Evolutionary conservation across 92 coral and sea anemone genomes (phyloP).

Genomic region (Epizoanthus illoricatus): DNA sequence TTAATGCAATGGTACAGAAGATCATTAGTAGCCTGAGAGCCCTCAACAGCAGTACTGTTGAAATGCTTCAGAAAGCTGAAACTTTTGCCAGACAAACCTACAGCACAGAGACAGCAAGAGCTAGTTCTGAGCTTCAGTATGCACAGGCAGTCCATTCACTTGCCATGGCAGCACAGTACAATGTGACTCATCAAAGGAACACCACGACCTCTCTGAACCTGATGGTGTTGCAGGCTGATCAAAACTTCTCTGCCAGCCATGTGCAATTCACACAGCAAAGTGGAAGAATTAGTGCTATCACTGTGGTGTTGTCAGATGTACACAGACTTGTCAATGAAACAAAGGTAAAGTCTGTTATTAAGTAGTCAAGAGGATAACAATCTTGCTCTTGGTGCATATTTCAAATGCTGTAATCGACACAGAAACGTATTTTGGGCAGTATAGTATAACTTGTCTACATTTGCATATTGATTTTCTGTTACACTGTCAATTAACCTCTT

Average conservation of each 20-base stretch:
- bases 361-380: too few species aligned
- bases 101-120: slow-evolving; percentile 44
- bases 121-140: slow-evolving; percentile 27
- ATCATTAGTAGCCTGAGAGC: slow-evolving; percentile 41
- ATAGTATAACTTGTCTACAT: too few species aligned
- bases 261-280: slow-evolving; percentile 21
- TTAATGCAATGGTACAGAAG: slow-evolving; percentile 34
- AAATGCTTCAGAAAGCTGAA: slow-evolving; percentile 44
- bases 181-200: slow-evolving; percentile 56
- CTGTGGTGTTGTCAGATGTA: slow-evolving; percentile 35
- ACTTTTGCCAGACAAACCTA: slow-evolving; percentile 35
- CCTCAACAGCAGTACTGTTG: slow-evolving; percentile 44
- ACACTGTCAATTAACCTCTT: too few species aligned
- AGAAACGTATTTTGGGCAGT: too few species aligned
- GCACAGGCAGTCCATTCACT: slow-evolving; percentile 36
- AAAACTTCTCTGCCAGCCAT: slow-evolving; percentile 36
- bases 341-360: slow-evolving; percentile 44
- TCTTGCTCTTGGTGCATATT: too few species aligned
- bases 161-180: slow-evolving; percentile 42
- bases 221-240: slow-evolving; percentile 29
- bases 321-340: slow-evolving; percentile 55
- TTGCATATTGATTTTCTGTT: too few species aligned
- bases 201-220: slow-evolving; percentile 42
- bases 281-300: slow-evolving; percentile 24
- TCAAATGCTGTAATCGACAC: too few species aligned